A percentile compares a stretch with the other conserved stretches of the same genome.
Evolutionary conservation across 1,140 invertebrate species (phyloP).

Genomic region (Tetramorium alpestre): DNA sequence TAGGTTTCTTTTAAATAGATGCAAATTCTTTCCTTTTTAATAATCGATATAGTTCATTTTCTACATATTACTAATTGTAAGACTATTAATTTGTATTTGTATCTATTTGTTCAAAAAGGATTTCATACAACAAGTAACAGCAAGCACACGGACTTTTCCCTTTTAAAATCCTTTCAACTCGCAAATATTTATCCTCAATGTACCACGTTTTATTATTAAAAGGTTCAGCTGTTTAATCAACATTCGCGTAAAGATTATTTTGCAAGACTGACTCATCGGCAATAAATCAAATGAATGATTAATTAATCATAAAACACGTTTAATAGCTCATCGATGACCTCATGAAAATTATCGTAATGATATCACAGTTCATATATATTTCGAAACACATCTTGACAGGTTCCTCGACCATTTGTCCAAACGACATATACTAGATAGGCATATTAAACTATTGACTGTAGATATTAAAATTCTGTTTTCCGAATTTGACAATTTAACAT

Average conservation of each 20-base stretch:
- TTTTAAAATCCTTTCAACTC: background rate
- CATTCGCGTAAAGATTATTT: conserved; percentile 21
- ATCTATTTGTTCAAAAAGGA: background rate
- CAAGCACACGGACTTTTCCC: background rate
- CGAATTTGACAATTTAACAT: background rate
- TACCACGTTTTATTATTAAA: background rate
- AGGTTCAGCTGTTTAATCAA: background rate
- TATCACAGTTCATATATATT: conserved; percentile 28
- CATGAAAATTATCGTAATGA: conserved; percentile 53
- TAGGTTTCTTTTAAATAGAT: background rate
- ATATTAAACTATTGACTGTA: conserved; percentile 1
- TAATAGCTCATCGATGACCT: conserved; percentile 57
- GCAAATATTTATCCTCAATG: background rate
- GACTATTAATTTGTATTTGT: background rate
- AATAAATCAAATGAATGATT: conserved; percentile 53
- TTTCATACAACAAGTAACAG: background rate
- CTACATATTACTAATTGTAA: background rate
- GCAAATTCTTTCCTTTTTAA: background rate
- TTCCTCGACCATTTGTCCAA: background rate
- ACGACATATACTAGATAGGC: too few species aligned
- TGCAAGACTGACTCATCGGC: conserved; percentile 41
- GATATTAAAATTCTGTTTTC: background rate
- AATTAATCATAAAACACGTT: conserved; percentile 46
- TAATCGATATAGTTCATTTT: background rate
- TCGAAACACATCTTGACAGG: conserved; percentile 3